Base-by-base conservation (phyloP, 2,113 vertebrate genomes). In the Sciurus niger region DNA sequence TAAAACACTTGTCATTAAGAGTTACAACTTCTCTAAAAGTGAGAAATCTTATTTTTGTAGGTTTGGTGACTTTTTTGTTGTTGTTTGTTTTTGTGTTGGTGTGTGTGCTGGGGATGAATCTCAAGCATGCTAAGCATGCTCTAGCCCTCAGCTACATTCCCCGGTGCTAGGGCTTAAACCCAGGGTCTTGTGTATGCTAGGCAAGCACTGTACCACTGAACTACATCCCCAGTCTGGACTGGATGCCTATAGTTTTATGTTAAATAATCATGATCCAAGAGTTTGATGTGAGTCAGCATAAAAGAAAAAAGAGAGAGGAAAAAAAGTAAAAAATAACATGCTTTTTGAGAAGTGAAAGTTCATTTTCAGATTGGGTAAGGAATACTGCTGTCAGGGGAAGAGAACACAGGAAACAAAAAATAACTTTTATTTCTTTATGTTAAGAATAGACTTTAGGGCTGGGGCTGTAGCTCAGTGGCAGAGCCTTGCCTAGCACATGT, bases 311-410 rank as follows among this genome's bases (percentile, higher is more conserved):
- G 28, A n/a, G 28, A 46, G 11, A n/a, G 4, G 2, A 20, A 43
- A 25, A 17, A 43, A 37, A 43, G 4, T 18, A 8, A 76, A 67
- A 74, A 85, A 53, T 43, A 63, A 63, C 43, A 89, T 32, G 37
- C 8, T 72, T 97, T 87, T 93, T 95, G 94, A 82, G 77, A 98
- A 97, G 84, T 95, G 72, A 93, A 96, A 92, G 53, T 92, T 96
- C 84, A 93, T 25, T 80, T 92, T 96, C 18, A 84, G 28, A 2
- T 11, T 89, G 65, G 1, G 4, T 83, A 63, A 93, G 43, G 51
- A 93, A 89, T 2, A 68, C 12, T 84, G 48, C n/a, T 67, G 2
- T 84, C 91, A 63, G n/a, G 68, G 85, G n/a, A 90, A 95, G n/a
- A 90, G 93, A 96, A 94, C 51, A 93, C 13, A 90, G 85, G 87